Evolutionary conservation across 2,888 invertebrate genomes (phyloP).

Genomic region (Hemaris fuciformis): DNA sequence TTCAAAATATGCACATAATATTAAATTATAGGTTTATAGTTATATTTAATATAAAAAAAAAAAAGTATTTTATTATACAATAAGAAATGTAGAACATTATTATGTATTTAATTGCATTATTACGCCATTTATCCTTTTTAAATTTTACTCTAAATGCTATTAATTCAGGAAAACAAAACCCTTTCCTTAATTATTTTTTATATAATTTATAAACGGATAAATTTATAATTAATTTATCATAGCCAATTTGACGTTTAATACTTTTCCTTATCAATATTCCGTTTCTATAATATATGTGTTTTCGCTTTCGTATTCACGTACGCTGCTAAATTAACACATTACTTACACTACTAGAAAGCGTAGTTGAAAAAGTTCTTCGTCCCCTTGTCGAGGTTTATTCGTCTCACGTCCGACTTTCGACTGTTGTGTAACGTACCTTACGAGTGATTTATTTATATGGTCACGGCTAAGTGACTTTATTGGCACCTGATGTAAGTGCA

Average conservation of each 20-base stretch:
- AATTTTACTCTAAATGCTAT: too few relatives aligned
- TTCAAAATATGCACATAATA: too few relatives aligned
- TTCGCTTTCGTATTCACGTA: background rate
- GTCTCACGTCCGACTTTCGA: background rate
- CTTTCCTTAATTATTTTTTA: background rate
- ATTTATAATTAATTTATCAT: background rate
- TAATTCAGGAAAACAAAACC: too few relatives aligned
- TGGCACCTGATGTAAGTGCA: too few relatives aligned
- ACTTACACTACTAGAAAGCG: background rate
- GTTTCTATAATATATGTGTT: background rate
- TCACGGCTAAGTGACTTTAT: too few relatives aligned
- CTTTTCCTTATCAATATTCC: background rate
- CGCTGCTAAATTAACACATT: background rate
- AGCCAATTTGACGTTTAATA: background rate
- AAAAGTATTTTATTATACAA: too few relatives aligned
- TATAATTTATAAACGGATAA: background rate
- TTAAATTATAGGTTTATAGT: too few relatives aligned
- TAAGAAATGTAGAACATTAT: too few relatives aligned
- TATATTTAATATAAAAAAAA: too few relatives aligned
- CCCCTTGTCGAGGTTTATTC: background rate
- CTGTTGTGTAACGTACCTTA: background rate
- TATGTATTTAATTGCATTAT: too few relatives aligned
- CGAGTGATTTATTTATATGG: too few relatives aligned
- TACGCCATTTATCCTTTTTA: too few relatives aligned
- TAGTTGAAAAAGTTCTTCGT: slow-evolving; percentile 1